Percentiles rank a stretch among this genome's conserved stretches.
phyloP scores from a whole-genome alignment of 35 echinoderm and acorn worm genomes.

The Chiridota heheva region DNA sequence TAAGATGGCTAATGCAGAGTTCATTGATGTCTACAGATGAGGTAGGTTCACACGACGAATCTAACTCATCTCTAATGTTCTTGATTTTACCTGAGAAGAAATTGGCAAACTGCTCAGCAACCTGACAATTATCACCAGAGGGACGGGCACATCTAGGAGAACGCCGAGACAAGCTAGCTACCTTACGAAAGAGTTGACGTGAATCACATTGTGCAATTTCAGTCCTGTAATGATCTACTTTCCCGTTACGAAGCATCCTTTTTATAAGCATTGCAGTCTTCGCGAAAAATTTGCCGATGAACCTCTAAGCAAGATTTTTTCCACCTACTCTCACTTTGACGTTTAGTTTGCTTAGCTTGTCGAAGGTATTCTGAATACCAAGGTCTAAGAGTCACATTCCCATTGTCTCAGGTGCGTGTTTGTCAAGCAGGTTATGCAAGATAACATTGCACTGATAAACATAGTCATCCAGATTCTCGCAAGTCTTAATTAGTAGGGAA shows the following conservation, averaged over 20 bases:
- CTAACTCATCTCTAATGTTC: no score
- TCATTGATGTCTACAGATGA: no score
- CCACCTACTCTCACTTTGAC: slow-evolving; percentile 45
- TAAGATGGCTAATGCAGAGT: no score
- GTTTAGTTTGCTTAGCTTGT: slow-evolving; percentile 28
- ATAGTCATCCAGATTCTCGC: slow-evolving; percentile 16
- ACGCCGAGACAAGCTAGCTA: no score
- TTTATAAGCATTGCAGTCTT: slow-evolving; percentile 41
- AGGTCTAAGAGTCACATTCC: slow-evolving; percentile 42
- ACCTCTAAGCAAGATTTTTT: slow-evolving; percentile 50
- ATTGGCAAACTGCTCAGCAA: no score
- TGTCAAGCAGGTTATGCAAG: slow-evolving; percentile 33
- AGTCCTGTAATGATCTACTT: slow-evolving; percentile 44
- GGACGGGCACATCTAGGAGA: no score
- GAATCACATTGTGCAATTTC: slow-evolving; percentile 46
- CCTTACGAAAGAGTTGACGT: slow-evolving; percentile 23
- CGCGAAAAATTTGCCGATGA: slow-evolving; percentile 40
- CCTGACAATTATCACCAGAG: no score
- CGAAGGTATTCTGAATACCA: slow-evolving; percentile 50
- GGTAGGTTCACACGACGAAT: no score
- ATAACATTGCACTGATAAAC: slow-evolving; percentile 42
- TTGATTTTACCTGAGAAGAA: no score
- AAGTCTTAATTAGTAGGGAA: no score
- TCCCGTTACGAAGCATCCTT: slow-evolving; percentile 17
- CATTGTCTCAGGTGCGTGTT: slow-evolving; percentile 33